Evolutionary conservation across 35 echinoderm and acorn worm genomes (phyloP).

Genomic region (Nesometra sesokonis): DNA sequence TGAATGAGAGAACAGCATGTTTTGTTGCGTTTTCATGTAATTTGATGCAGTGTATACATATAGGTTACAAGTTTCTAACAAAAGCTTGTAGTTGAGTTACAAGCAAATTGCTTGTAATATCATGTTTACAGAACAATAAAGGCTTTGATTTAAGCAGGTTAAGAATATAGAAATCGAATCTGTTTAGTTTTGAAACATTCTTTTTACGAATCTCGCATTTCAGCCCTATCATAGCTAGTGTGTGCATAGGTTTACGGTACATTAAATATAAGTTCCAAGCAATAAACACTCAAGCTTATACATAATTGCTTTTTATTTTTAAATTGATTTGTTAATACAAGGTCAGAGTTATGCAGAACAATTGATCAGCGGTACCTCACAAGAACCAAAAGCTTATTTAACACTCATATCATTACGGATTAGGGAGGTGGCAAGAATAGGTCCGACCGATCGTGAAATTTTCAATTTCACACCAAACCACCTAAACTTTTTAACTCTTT

Average conservation of each 20-base stretch:
- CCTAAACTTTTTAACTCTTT: background rate
- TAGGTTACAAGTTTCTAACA: background rate
- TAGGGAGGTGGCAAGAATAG: background rate
- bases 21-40: background rate
- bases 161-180: background rate
- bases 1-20: background rate
- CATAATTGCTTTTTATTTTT: conserved; percentile 1
- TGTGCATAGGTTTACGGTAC: background rate
- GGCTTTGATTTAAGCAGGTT: background rate
- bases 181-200: background rate
- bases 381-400: background rate
- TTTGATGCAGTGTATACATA: background rate
- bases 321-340: background rate
- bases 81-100: background rate
- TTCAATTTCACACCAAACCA: background rate
- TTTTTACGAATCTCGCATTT: background rate
- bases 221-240: background rate
- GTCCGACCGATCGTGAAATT: background rate
- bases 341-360: background rate
- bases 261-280: background rate
- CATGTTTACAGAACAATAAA: background rate
- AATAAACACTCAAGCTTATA: background rate
- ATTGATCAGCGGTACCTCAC: background rate
- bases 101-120: background rate
- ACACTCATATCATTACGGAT: background rate